Evolutionary conservation across 2,888 invertebrate genomes (phyloP).

Genomic region (Polydrusus tereticollis): DNA sequence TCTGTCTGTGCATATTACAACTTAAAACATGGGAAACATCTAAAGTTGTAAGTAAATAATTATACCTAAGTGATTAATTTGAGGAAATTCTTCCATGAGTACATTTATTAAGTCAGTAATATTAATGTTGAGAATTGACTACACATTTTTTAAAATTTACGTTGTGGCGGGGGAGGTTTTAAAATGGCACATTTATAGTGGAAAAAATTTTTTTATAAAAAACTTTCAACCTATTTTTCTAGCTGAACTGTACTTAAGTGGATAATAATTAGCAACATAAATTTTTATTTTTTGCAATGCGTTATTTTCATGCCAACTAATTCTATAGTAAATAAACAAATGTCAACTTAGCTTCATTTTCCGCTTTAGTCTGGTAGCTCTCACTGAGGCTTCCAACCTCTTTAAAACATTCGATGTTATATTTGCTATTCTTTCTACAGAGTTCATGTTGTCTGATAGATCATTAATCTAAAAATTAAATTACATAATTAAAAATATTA

Average conservation of each 20-base stretch:
- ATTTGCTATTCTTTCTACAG: slow-evolving; percentile 53
- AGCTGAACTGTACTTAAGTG: background rate
- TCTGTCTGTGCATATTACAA: too few relatives aligned
- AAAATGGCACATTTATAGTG: background rate
- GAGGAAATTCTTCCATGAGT: too few relatives aligned
- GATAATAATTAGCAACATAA: background rate
- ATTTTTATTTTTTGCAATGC: background rate
- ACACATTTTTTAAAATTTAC: too few relatives aligned
- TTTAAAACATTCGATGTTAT: slow-evolving; percentile 51
- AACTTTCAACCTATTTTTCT: background rate
- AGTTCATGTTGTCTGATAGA: slow-evolving; percentile 51
- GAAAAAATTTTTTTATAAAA: background rate
- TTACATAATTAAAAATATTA: background rate
- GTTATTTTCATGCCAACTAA: background rate
- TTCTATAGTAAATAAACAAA: slow-evolving; percentile 18
- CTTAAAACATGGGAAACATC: too few relatives aligned
- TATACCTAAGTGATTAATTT: too few relatives aligned
- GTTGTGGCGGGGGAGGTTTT: background rate
- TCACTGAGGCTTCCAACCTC: slow-evolving; percentile 42
- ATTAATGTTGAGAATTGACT: background rate
- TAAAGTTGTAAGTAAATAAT: too few relatives aligned
- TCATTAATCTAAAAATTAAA: slow-evolving; percentile 53
- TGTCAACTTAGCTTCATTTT: slow-evolving; percentile 46
- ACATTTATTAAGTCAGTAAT: too few relatives aligned
- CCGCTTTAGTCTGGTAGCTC: slow-evolving; percentile 17